Conservation (phyloP, 2,113 vertebrate genomes). For the Eupsittula cactorum region DNA sequence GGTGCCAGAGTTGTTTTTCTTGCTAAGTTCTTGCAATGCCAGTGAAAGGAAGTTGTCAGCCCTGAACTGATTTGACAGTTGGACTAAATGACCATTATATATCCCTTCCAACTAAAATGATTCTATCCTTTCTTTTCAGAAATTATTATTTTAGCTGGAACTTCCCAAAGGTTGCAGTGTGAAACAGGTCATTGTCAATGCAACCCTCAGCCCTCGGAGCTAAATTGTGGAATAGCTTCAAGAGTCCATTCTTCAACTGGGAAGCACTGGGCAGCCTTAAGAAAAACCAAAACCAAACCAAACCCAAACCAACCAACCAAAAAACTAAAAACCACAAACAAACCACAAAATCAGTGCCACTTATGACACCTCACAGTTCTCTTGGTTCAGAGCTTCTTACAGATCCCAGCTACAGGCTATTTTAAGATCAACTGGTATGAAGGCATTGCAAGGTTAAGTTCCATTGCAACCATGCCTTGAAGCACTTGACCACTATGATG, state of each 20-base stretch:
- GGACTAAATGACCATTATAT: background rate
- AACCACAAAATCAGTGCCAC: background rate
- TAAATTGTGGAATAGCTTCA: background rate
- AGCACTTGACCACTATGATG: background rate
- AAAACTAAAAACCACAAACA: background rate
- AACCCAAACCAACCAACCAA: background rate
- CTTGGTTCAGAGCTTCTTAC: background rate
- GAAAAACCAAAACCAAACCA: background rate
- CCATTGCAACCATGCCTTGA: background rate
- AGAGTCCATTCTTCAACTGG: background rate
- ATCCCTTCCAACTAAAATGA: background rate
- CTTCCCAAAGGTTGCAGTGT: background rate
- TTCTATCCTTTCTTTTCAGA: background rate
- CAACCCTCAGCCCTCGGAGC: background rate
- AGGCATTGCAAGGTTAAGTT: background rate
- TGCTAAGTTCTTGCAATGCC: background rate
- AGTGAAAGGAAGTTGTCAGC: background rate
- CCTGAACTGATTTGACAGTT: background rate
- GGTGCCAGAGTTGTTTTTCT: background rate
- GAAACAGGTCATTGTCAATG: background rate
- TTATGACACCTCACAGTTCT: background rate
- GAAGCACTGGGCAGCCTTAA: background rate
- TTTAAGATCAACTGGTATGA: background rate
- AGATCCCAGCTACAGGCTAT: background rate
- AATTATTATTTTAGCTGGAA: background rate